These are phyloP conservation scores for Prunella himalayana DNA, from an alignment of 2,113 vertebrate genomes.

Conservation along the genomic window DNA sequence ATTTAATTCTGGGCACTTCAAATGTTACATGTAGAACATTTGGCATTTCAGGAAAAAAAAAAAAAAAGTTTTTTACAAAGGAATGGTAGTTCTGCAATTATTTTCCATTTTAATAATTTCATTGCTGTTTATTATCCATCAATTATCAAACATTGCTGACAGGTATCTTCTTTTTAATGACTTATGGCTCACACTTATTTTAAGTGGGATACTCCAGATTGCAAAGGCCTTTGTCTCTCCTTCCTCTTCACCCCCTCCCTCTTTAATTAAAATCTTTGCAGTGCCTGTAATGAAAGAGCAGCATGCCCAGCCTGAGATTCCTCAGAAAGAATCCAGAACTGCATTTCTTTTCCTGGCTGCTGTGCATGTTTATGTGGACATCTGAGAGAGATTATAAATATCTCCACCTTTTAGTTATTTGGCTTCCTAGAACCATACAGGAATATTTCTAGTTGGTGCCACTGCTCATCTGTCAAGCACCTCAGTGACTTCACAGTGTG, in stretches of 20 bases:
- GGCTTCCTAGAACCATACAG: background rate
- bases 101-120: background rate
- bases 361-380: background rate
- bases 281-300: background rate
- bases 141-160: background rate
- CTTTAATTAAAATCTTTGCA: background rate
- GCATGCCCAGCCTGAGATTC: background rate
- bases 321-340: constrained; percentile 1
- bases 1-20: background rate
- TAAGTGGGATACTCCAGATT: background rate
- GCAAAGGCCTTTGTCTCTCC: background rate
- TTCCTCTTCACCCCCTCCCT: background rate
- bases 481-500: background rate
- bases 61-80: background rate
- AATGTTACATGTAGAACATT: background rate
- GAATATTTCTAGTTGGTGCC: background rate
- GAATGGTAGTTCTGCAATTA: background rate
- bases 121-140: background rate
- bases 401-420: background rate
- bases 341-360: background rate
- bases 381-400: background rate
- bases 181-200: background rate
- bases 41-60: background rate
- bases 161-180: background rate
- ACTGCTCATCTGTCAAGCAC: background rate